Conservation (phyloP, 2,888 invertebrate genomes). For the Malacosoma neustria region DNA sequence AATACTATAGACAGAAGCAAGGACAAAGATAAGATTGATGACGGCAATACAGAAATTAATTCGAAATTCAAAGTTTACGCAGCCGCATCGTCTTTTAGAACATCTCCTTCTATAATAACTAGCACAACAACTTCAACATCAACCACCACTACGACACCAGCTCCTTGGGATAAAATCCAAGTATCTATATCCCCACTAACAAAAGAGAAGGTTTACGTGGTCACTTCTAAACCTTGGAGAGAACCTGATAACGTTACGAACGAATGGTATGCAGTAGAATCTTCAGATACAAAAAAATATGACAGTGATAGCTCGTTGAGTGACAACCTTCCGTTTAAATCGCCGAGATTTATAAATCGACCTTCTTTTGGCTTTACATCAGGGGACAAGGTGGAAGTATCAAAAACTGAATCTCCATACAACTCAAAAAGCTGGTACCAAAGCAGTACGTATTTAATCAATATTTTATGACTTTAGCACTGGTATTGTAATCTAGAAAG, state of each 20-base stretch:
- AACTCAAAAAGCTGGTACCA: conserved; percentile 62
- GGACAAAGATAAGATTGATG: conserved; percentile 28
- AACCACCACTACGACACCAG: conserved; percentile 47
- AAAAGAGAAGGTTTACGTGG: conserved; percentile 87
- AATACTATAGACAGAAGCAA: conserved; percentile 49
- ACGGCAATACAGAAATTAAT: conserved; percentile 35
- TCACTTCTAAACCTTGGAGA: conserved; percentile 82
- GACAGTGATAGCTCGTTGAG: conserved; percentile 32
- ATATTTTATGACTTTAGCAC: not conserved
- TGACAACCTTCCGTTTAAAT: conserved; percentile 50
- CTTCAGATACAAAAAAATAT: conserved; percentile 46
- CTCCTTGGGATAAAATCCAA: conserved; percentile 79
- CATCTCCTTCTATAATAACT: conserved; percentile 44
- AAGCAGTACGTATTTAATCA: conserved; percentile 47
- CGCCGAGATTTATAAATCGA: conserved; percentile 72
- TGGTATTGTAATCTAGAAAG: not conserved
- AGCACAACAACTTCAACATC: conserved; percentile 22
- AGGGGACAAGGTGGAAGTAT: conserved; percentile 38
- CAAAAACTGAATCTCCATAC: conserved; percentile 47
- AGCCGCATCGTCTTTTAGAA: conserved; percentile 54
- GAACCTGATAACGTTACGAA: conserved; percentile 34
- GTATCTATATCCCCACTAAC: conserved; percentile 84
- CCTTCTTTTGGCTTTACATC: conserved; percentile 69
- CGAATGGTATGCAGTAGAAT: conserved; percentile 38
- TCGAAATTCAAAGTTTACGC: conserved; percentile 46